Evolutionary conservation across 2,797 vertebrate genomes (phyloP), one percentile per base, ranked within the genome.

Genomic region (Pipistrellus pipistrellus): DNA sequence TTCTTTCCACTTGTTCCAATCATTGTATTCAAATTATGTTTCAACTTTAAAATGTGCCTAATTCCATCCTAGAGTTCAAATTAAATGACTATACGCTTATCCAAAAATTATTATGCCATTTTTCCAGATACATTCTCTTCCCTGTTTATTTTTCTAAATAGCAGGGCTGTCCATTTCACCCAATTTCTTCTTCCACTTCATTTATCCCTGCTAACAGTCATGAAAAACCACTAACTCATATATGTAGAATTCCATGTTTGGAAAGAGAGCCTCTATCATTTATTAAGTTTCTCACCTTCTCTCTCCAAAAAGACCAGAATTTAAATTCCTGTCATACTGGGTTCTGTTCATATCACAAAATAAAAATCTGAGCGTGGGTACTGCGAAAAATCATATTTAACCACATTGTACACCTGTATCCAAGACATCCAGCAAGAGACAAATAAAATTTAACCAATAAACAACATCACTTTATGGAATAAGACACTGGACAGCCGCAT

Each of bases 91-190:
- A 75, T 46, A 64, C 90, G 78, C 59, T 85, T 46, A 87, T 64
- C 38, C 35, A 89, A 78, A 78, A 86, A 41, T 18, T 41, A 23
- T 44, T 59, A 73, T 0, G 10, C 30, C 73, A 32, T 92, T 95
- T 90, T 94, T 64, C 30, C 53, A 84, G 53, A 89, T 55, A 85
- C 5, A 64, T 46, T 77, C 25, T 93, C 55, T 59, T 94, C 78
- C 64, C 69, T 32, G 46, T 68, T 73, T 90, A 75, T 78, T 95
- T 93, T 90, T 95, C 93, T 83, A 84, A 94, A 78, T 41, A 95
- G 15, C 18, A 66, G 14, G 85, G 64, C n/a, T 66, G 72, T 86
- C 46, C 32, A 88, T 78, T 83, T 88, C 38, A 94, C 46, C 59
- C n/a, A 83, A 38, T 87, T 87, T 92, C 57, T 96, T 87, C 76